These are phyloP conservation scores for Hermetia illucens DNA, from an alignment of 1,140 invertebrate species.

Conservation along the genomic window DNA sequence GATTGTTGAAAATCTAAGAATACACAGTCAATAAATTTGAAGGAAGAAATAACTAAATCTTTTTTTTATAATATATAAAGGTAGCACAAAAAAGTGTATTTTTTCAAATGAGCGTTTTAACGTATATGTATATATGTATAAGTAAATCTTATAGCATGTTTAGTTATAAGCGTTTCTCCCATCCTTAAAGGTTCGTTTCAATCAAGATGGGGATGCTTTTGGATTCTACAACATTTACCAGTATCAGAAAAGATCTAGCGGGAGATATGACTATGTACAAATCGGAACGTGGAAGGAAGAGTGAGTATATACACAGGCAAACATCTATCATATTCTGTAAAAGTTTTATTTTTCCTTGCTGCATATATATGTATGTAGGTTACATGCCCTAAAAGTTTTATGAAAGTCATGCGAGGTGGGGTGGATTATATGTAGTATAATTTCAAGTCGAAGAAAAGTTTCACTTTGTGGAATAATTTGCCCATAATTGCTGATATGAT, in stretches of 20 bases:
- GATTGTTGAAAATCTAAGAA: too few relatives aligned
- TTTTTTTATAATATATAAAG: not conserved
- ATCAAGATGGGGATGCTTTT: constrained; percentile 46
- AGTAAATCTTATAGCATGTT: not conserved
- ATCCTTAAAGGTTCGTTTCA: constrained; percentile 29
- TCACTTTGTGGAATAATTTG: too few relatives aligned
- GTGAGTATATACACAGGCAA: constrained; percentile 33
- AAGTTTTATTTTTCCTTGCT: too few relatives aligned
- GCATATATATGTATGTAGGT: too few relatives aligned
- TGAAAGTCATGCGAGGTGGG: too few relatives aligned
- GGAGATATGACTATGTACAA: constrained; percentile 41
- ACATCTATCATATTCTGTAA: too few relatives aligned
- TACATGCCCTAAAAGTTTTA: too few relatives aligned
- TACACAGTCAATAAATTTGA: too few relatives aligned
- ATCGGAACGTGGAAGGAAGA: constrained; percentile 47
- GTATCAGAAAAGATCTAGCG: constrained; percentile 37
- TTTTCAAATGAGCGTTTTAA: not conserved
- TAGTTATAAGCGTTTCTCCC: not conserved
- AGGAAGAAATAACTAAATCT: too few relatives aligned
- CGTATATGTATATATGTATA: not conserved
- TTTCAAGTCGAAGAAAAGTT: too few relatives aligned
- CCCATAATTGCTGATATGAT: too few relatives aligned
- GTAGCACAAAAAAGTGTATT: not conserved
- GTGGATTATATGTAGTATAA: too few relatives aligned
- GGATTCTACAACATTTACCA: constrained; percentile 57